Base-by-base conservation (phyloP, 2,888 invertebrate species). In the Volucella inflata region DNA sequence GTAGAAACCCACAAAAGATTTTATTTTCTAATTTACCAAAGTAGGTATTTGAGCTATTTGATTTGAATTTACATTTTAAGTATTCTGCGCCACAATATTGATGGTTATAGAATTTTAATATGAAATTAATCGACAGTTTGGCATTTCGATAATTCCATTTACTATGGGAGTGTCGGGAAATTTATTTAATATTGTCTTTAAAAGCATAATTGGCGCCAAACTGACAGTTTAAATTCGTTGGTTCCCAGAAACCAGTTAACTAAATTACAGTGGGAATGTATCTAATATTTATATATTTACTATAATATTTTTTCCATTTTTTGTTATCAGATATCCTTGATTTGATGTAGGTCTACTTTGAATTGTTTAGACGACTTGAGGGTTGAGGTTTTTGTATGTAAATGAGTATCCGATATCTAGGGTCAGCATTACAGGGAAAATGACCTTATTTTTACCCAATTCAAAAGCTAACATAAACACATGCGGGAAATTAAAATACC, bases 191-290 rank as follows among this genome's bases (percentile, higher is more conserved):
- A 40, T 53, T 30, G 42, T 53, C 46, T 55, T 70, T 36, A 16
- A 17, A 17, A 62, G 44, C 74, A 74, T 78, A 62, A 79, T 71
- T 70, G 84, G 84, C 84, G 79, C 84, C 79, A 75, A 75, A 65
- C 36, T 42, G 68, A 53, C 74, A 70, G n/a, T 68, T 59, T 70
- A 68, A 51, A 65, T 57, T 70, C 78, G 48, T 40, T 40, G 59
- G 14, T 51, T 60, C 76, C 10, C 57, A 75, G 57, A 40, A 55
- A 67, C 59, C 42, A 44, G 46, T 60, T 44, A 74, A 78, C 46
- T 65, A 65, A 59, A 79, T 62, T 57, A 62, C 57, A 59, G 50
- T 62, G 50, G 65, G 46, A 57, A 74, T 71, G 44, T 62, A 64
- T 55, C 14, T 62, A 62, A 62, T 59, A 51, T 68, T 59, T 51